Evolutionary conservation across 2,113 vertebrate genomes (phyloP).

Genomic region (Brevimyrus niger): DNA sequence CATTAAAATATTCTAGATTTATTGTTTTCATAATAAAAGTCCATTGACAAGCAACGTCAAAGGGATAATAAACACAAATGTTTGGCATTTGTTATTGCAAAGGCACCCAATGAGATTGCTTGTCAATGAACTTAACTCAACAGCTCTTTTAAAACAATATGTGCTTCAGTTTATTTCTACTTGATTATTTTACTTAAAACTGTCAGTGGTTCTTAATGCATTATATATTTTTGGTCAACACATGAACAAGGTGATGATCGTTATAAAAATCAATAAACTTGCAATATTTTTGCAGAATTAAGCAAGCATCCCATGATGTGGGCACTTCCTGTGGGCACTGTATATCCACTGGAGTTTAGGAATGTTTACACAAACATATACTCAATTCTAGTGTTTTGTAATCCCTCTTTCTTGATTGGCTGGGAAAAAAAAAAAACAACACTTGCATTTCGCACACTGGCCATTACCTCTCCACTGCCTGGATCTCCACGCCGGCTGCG

Average conservation of each 20-base stretch:
- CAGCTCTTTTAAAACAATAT: too few relatives aligned
- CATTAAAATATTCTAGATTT: background rate
- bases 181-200: too few relatives aligned
- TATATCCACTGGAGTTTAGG: background rate
- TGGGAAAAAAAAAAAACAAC: background rate
- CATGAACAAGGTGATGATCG: too few relatives aligned
- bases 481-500: constrained; percentile 82
- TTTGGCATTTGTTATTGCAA: too few relatives aligned
- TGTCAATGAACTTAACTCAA: too few relatives aligned
- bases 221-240: too few relatives aligned
- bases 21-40: background rate
- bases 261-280: too few relatives aligned
- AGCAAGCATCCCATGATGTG: background rate
- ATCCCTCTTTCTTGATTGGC: background rate
- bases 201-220: too few relatives aligned
- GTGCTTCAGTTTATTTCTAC: too few relatives aligned
- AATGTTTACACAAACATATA: background rate
- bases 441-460: background rate
- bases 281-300: too few relatives aligned
- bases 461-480: constrained; percentile 85
- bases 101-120: too few relatives aligned
- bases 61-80: too few relatives aligned
- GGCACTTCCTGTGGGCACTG: background rate
- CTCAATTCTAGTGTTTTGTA: background rate
- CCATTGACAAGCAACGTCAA: background rate